phyloP scores from a whole-genome alignment of 2,888 invertebrate genomes.

The Dasypogon diadema region DNA sequence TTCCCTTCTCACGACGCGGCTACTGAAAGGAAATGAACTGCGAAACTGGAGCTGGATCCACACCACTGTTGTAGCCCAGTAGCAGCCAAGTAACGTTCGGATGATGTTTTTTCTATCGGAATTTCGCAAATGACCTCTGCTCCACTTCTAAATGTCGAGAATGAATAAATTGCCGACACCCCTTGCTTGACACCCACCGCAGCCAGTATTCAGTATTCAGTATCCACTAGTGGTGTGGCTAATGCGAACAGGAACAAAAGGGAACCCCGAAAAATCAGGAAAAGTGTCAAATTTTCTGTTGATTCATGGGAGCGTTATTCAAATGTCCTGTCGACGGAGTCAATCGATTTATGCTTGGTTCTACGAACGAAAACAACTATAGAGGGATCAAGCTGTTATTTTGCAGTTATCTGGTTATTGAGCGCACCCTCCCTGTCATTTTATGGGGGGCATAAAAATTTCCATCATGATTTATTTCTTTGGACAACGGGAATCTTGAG shows the following conservation, averaged over 20 bases:
- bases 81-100: background rate
- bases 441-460: conserved; percentile 51
- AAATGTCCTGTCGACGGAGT: conserved; percentile 50
- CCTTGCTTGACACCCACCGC: background rate
- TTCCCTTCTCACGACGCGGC: background rate
- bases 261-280: conserved; percentile 47
- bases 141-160: conserved; percentile 47
- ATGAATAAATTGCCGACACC: conserved; percentile 44
- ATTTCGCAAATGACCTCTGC: conserved; percentile 22
- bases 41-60: background rate
- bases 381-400: conserved; percentile 52
- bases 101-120: conserved; percentile 35
- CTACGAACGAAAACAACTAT: conserved; percentile 36
- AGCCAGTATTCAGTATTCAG: no score
- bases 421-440: conserved; percentile 45
- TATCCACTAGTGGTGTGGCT: no score
- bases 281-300: conserved; percentile 54
- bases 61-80: background rate
- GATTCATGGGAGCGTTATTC: conserved; percentile 55
- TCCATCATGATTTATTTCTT: conserved; percentile 48
- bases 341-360: conserved; percentile 51
- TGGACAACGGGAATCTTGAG: background rate
- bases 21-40: conserved; percentile 35
- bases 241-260: conserved; percentile 50
- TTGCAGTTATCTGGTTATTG: conserved; percentile 52